A percentile compares a stretch with the other conserved stretches of the same genome.
phyloP scores from a whole-genome alignment of 2,797 vertebrate species.

The Tragopan temminckii region DNA sequence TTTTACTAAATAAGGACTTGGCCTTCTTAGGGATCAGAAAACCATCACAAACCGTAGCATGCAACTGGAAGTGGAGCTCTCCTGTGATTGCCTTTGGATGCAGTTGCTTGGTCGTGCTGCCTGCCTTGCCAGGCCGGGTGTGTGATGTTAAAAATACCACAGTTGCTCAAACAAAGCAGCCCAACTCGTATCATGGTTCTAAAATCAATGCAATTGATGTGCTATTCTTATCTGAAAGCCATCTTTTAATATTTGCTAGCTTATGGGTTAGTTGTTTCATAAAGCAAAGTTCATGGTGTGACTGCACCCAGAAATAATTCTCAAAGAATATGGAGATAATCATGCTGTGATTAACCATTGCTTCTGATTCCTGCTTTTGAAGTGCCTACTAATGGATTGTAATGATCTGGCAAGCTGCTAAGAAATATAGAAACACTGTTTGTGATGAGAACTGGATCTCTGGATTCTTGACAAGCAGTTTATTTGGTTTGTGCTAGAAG shows the following conservation, averaged over 20 bases:
- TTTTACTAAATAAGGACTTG: background rate
- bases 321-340: constrained; percentile 30
- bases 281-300: constrained; percentile 27
- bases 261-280: background rate
- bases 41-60: background rate
- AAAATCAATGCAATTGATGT: constrained; percentile 25
- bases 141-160: constrained; percentile 56
- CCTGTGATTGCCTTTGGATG: background rate
- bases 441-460: background rate
- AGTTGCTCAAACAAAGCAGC: background rate
- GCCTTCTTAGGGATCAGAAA: background rate
- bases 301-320: constrained; percentile 53
- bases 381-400: background rate
- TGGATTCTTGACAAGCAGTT: background rate
- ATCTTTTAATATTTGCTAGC: constrained; percentile 53
- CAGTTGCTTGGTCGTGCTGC: background rate
- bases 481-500: background rate
- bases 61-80: background rate
- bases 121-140: background rate
- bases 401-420: constrained; percentile 42
- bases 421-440: background rate
- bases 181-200: constrained; percentile 20
- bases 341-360: constrained; percentile 50
- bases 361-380: background rate
- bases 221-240: constrained; percentile 7